Percentiles rank a stretch among this genome's conserved stretches.
Conservation (phyloP, 2,113 vertebrate species). For the Catharus fuscescens region DNA sequence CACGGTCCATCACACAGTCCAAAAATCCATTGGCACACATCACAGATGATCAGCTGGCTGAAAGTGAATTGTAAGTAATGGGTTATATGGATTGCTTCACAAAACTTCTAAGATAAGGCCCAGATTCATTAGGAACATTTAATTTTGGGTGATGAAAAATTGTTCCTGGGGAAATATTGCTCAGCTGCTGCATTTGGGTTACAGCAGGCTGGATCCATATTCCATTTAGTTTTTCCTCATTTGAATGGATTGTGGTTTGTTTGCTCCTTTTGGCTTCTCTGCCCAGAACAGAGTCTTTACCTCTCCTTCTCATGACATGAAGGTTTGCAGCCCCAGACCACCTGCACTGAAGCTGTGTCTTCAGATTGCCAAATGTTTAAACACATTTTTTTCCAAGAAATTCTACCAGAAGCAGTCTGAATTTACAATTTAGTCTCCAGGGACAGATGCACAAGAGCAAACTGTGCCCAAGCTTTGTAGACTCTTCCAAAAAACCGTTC, state of each 20-base stretch:
- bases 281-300: neutral
- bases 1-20: neutral
- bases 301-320: neutral
- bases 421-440: neutral
- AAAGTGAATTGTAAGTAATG: neutral
- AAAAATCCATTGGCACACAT: neutral
- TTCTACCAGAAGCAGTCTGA: neutral
- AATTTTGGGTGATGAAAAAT: neutral
- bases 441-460: neutral
- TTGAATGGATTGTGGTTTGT: neutral
- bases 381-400: neutral
- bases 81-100: neutral
- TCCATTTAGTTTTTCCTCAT: neutral
- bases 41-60: neutral
- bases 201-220: neutral
- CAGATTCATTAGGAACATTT: neutral
- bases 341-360: neutral
- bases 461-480: neutral
- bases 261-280: neutral
- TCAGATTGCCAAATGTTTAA: neutral
- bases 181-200: neutral
- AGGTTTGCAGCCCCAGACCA: neutral
- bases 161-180: neutral
- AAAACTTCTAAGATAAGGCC: neutral
- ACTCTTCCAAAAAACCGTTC: neutral